A percentile compares a stretch with the other conserved stretches of the same genome.
Evolutionary conservation across 2,888 invertebrate genomes (phyloP).

Genomic region (Opisthograptis luteolata): DNA sequence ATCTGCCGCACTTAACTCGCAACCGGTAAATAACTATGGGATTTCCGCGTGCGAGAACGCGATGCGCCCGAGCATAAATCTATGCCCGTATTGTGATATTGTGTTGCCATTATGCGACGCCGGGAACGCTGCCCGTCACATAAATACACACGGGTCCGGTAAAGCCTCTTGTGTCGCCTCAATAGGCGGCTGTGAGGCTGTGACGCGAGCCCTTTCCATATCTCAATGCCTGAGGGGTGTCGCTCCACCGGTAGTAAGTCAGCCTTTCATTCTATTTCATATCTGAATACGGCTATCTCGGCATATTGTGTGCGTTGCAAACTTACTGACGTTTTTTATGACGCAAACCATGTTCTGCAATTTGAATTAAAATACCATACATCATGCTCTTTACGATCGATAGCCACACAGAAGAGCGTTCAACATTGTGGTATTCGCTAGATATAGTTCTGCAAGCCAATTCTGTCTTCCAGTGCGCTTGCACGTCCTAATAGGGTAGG

Average conservation of each 20-base stretch:
- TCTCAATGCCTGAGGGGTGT: slow-evolving; percentile 48
- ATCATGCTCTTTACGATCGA: slow-evolving; percentile 30
- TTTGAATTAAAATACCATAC: slow-evolving; percentile 36
- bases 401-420: slow-evolving; percentile 27
- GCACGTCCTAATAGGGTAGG: slow-evolving; percentile 77
- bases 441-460: slow-evolving; percentile 44
- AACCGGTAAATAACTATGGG: slow-evolving; percentile 84
- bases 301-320: not conserved
- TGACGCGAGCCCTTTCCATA: slow-evolving; percentile 53
- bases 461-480: slow-evolving; percentile 68
- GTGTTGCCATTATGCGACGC: slow-evolving; percentile 82
- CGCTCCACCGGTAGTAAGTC: slow-evolving; percentile 39
- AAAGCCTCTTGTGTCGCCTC: slow-evolving; percentile 52
- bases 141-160: slow-evolving; percentile 69
- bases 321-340: not conserved
- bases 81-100: slow-evolving; percentile 83
- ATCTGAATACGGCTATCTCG: slow-evolving; percentile 18
- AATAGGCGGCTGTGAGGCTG: slow-evolving; percentile 51
- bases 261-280: slow-evolving; percentile 22
- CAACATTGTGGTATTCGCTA: slow-evolving; percentile 23
- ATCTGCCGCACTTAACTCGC: slow-evolving; percentile 83
- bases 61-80: slow-evolving; percentile 82
- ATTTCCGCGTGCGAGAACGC: slow-evolving; percentile 83
- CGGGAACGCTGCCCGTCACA: slow-evolving; percentile 71
- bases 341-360: slow-evolving; percentile 1